Base-by-base conservation (phyloP, 2,888 invertebrate genomes). In the Dyspetes luteomarginatus region DNA sequence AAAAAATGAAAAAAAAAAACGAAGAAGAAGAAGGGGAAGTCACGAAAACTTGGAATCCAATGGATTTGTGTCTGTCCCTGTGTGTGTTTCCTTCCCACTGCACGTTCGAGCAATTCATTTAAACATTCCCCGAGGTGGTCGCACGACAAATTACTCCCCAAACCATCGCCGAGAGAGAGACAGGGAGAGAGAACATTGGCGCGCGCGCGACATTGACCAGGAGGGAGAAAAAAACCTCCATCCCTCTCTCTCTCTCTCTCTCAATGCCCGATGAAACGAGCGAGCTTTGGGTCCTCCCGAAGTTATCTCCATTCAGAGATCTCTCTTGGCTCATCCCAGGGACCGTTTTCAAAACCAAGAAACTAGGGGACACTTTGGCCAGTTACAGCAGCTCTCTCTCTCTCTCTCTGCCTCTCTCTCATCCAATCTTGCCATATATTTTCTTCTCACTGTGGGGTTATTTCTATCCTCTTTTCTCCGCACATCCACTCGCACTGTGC, bases 91-190 rank as follows among this genome's bases (percentile, higher is more conserved):
- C 60, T 56, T 81, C 81, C 58, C 81, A 52, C 67, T 78, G 80
- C 78, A 77, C 80, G 78, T 88, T 86, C 87, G 88, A 88, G 89
- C 91, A 90, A 91, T 92, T 92, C 92, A 92, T 92, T 91, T 91
- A 86, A 91, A 91, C 91, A 92, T 91, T 92, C 91, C 92, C 90
- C 87, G 86, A 91, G 92, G 92, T 92, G 92, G 92, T 92, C 92
- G 92, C 90, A 89, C 91, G 92, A 92, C 92, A 92, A 92, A 92
- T 92, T 92, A 92, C 92, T 91, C 90, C 88, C 90, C 88, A 84
- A 89, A 89, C 86, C 88, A 87, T 85, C 87, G 88, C n/a, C n/a
- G n/a, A n/a, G n/a, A n/a, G n/a, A n/a, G n/a, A n/a, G n/a, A 85
- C 83, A 85, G 86, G 85, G 86, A 86, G 88, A 86, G 86, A 86